These are phyloP conservation scores for Symphodus melops DNA, from an alignment of 2,113 vertebrate species.

Conservation along the genomic window DNA sequence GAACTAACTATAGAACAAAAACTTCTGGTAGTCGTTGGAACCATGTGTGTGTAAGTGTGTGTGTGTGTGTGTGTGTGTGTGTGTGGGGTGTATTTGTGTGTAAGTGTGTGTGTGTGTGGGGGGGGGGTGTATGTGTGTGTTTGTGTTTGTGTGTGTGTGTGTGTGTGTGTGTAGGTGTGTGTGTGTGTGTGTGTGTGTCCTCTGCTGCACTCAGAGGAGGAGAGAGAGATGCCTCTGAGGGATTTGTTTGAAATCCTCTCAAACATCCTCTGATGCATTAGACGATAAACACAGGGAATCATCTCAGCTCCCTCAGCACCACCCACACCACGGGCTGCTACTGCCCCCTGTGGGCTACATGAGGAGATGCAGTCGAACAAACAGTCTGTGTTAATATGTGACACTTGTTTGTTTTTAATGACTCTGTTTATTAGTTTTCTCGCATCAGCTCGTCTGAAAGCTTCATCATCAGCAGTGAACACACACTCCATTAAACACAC, in stretches of 20 bases:
- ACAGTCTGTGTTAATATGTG: slow-evolving; percentile 14
- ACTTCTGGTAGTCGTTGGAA: no score
- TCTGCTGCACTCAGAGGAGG: not conserved
- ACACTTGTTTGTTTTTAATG: slow-evolving; percentile 73
- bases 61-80: no score
- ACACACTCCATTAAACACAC: slow-evolving; percentile 65
- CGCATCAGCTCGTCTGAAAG: slow-evolving; percentile 66
- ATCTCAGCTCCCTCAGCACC: not conserved
- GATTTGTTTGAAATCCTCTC: not conserved
- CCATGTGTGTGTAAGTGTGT: no score
- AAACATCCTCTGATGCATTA: not conserved
- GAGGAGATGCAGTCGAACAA: not conserved
- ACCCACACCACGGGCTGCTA: not conserved
- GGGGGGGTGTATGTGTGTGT: not conserved
- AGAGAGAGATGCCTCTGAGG: not conserved
- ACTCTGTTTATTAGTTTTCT: slow-evolving; percentile 71
- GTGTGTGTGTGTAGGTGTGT: not conserved
- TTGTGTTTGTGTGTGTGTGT: not conserved
- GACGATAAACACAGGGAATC: not conserved
- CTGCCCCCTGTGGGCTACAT: not conserved
- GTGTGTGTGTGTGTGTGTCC: no score
- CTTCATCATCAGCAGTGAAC: slow-evolving; percentile 56
- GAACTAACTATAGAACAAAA: no score
- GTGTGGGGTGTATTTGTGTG: not conserved
- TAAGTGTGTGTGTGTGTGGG: not conserved